Conservation (phyloP, 2,888 invertebrate species). For the Pachycephus smyrnensis region DNA sequence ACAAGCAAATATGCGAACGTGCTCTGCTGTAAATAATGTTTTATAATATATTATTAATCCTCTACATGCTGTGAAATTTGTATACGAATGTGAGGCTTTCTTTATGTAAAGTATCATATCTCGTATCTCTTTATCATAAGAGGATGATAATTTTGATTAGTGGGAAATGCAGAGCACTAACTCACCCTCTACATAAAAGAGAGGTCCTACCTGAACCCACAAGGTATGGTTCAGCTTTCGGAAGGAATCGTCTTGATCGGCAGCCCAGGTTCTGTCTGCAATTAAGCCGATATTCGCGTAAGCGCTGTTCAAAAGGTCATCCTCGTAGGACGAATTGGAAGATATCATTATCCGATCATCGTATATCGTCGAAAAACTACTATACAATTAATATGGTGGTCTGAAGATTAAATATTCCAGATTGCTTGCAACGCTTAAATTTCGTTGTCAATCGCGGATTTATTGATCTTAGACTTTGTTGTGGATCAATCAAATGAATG, state of each 20-base stretch:
- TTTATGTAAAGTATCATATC: not conserved
- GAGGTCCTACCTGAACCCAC: constrained; percentile 55
- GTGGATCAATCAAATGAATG: not conserved
- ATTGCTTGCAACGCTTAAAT: constrained; percentile 2
- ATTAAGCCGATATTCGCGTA: constrained; percentile 59
- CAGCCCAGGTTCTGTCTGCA: constrained; percentile 58
- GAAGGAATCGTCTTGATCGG: constrained; percentile 51
- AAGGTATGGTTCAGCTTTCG: constrained; percentile 56
- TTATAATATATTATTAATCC: not conserved
- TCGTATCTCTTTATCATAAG: not conserved
- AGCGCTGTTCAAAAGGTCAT: constrained; percentile 56
- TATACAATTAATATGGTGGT: not conserved
- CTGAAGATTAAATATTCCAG: constrained; percentile 1
- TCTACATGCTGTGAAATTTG: not conserved
- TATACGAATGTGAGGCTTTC: not conserved
- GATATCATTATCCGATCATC: constrained; percentile 58
- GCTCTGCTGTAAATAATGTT: not conserved
- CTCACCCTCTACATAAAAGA: constrained; percentile 25
- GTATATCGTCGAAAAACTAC: constrained; percentile 25
- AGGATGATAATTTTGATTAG: constrained; percentile 1
- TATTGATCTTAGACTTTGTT: not conserved
- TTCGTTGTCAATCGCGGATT: not conserved
- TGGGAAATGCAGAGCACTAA: constrained; percentile 15
- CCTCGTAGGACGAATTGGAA: constrained; percentile 52
- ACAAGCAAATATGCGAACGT: not conserved